Base-by-base conservation (phyloP, 2,888 invertebrate genomes). In the Fragum sueziense region DNA sequence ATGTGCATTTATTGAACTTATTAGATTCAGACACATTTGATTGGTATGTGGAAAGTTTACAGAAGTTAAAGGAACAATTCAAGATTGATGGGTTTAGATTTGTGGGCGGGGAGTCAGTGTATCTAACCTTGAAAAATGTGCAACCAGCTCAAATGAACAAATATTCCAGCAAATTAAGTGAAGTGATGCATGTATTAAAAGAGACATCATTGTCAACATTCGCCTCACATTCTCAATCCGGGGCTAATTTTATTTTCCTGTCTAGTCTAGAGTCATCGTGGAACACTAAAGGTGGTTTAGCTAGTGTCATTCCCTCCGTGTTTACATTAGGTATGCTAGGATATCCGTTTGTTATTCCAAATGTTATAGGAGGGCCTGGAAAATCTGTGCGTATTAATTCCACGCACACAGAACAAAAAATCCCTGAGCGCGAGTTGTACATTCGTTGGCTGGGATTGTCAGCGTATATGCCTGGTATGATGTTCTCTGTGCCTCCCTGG, bases 381-480 rank as follows among this genome's bases (percentile, higher is more conserved):
- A 79, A 87, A 54, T 41, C 47, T 9, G 68, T 70, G 29, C 75
- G 80, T 22, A 74, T 79, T 27, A 51, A 72, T 27, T 65, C 34
- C 52, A 25, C 37, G 27, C 29, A 33, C 59, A 67, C 62, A 79
- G 22, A 51, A n/a, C n/a, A 41, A 6, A 54, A 59, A 7, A 76
- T 74, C 33, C 93, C 93, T 20, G 90, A 91, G 33, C 82, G 88
- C 52, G 93, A 94, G 79, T 89, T 94, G n/a, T 96, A 96, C 89
- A 95, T 97, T 37, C 94, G 97, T 88, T 99, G 98, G 98, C 93
- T 96, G 62, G 96, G 97, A 90, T 94, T 98, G 90, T 96, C 97
- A 1, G 96, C 97, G 0, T 98, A 98, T 92, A 93, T 99, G 88
- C 98, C 98, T 0, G 96, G 97, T 0, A 96, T 99, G 93, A 96